These are phyloP conservation scores for Forbesichthys agassizii DNA, from an alignment of 2,113 vertebrate genomes.

Conservation along the genomic window DNA sequence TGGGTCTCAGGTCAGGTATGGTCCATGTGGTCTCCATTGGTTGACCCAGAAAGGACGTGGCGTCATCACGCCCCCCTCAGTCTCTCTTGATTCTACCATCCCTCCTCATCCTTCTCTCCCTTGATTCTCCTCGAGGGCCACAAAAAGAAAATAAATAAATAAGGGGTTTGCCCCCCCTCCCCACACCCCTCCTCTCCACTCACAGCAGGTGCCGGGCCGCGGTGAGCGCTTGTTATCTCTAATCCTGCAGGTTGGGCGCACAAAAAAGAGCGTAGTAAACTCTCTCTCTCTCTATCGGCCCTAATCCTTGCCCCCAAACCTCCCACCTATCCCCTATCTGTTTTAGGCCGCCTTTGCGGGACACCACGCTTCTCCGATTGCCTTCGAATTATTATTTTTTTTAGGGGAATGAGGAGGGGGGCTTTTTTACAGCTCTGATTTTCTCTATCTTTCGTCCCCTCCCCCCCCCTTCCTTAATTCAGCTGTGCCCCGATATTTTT, in stretches of 20 bases:
- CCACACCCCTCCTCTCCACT: conserved; percentile 36
- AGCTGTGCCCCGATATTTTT: conserved; percentile 39
- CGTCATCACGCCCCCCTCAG: conserved; percentile 24
- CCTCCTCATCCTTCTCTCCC: conserved; percentile 36
- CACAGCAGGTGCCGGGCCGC: conserved; percentile 74
- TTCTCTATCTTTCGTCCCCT: conserved; percentile 38
- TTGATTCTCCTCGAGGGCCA: conserved; percentile 55
- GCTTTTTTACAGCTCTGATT: conserved; percentile 63
- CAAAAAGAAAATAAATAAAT: conserved; percentile 46
- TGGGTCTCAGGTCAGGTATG: too few relatives aligned
- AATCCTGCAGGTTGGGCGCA: conserved; percentile 78
- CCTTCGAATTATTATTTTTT: conserved; percentile 70
- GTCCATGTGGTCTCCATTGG: conserved; percentile 47
- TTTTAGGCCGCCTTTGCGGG: conserved; percentile 56
- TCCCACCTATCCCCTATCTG: conserved; percentile 65
- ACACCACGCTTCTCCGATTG: conserved; percentile 73
- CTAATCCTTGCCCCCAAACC: conserved; percentile 69
- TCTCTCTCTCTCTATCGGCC: conserved; percentile 66
- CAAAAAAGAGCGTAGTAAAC: conserved; percentile 78
- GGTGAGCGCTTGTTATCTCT: conserved; percentile 79
- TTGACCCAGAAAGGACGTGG: conserved; percentile 40
- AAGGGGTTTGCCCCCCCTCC: conserved; percentile 42
- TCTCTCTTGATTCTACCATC: conserved; percentile 34
- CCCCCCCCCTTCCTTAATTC: conserved; percentile 39
- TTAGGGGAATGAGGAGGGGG: conserved; percentile 64